phyloP scores from a whole-genome alignment of 2,888 invertebrate genomes.

The Eugnorisma glareosa region DNA sequence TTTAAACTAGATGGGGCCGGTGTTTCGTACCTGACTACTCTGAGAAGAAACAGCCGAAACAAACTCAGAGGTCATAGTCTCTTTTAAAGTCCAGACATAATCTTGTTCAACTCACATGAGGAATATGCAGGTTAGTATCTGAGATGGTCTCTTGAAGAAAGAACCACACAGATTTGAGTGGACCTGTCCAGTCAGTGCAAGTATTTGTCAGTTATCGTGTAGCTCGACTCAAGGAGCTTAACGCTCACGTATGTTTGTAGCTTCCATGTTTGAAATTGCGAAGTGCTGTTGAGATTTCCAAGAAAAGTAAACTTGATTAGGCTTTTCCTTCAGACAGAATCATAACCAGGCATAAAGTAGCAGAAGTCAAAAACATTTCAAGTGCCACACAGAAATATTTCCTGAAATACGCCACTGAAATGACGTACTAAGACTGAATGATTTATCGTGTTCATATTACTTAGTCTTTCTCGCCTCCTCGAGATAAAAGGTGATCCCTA shows the following conservation, averaged over 20 bases:
- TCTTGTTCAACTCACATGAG: too few species aligned
- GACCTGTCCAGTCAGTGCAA: too few species aligned
- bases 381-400: not conserved
- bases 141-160: too few species aligned
- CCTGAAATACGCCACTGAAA: not conserved
- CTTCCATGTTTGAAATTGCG: not conserved
- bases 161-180: too few species aligned
- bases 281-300: not conserved
- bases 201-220: too few species aligned
- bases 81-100: too few species aligned
- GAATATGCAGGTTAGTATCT: too few species aligned
- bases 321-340: not conserved
- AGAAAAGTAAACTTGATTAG: not conserved
- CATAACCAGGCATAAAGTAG: not conserved
- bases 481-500: constrained; percentile 36
- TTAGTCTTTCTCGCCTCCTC: constrained; percentile 30
- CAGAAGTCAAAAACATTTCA: not conserved
- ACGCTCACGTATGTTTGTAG: not conserved
- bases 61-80: too few species aligned
- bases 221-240: too few species aligned
- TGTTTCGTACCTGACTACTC: too few species aligned
- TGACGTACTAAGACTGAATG: constrained; percentile 16
- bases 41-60: too few species aligned
- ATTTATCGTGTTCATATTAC: constrained; percentile 46
- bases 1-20: too few species aligned